A percentile compares a stretch with the other conserved stretches of the same genome.
Conservation (phyloP, 2,888 invertebrate species). For the Dione juno region DNA sequence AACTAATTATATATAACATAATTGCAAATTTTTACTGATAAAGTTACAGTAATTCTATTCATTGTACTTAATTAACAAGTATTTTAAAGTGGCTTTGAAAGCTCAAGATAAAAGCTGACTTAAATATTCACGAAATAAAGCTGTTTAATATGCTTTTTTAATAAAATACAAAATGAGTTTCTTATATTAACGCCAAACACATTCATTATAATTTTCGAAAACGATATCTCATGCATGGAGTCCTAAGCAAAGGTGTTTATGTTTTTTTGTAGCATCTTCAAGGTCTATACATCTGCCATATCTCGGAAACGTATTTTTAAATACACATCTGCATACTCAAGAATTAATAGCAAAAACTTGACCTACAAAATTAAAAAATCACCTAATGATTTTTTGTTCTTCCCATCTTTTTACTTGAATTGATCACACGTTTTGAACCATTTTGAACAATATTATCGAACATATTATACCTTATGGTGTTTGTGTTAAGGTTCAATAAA, state of each 20-base stretch:
- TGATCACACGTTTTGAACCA: constrained; percentile 5
- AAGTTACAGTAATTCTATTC: background rate
- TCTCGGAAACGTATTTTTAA: constrained; percentile 68
- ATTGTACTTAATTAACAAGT: background rate
- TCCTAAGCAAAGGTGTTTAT: constrained; percentile 69
- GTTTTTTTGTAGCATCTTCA: constrained; percentile 73
- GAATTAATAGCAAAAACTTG: constrained; percentile 80
- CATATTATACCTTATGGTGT: constrained; percentile 48
- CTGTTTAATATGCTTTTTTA: background rate
- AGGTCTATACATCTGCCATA: constrained; percentile 77
- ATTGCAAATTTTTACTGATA: no score
- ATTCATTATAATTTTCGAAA: constrained; percentile 4
- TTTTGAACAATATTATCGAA: constrained; percentile 17
- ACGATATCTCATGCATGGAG: constrained; percentile 46
- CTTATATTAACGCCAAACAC: background rate
- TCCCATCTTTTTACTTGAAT: constrained; percentile 44
- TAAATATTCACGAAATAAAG: background rate
- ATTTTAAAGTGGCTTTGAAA: background rate
- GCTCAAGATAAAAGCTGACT: background rate
- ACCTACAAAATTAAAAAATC: constrained; percentile 76
- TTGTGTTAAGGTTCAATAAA: constrained; percentile 43
- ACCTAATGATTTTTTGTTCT: constrained; percentile 49
- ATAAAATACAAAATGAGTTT: background rate
- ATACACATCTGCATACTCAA: constrained; percentile 75
- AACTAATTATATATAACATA: no score